Evolutionary conservation across 2,113 vertebrate species (phyloP), one percentile per base, ranked within the genome.

Genomic region (Chionomys nivalis): DNA sequence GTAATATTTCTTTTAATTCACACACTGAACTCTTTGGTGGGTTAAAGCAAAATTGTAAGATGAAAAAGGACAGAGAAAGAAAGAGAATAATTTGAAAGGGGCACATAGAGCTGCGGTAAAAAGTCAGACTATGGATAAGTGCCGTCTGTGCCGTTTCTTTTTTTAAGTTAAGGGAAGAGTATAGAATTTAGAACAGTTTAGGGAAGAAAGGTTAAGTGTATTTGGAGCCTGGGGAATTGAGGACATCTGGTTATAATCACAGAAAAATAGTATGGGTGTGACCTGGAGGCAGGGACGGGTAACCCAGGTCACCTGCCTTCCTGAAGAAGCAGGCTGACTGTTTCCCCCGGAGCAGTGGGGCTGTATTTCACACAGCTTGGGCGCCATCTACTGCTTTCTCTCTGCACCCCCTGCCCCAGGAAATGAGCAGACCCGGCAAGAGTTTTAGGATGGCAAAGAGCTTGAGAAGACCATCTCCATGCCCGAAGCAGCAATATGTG

Each of bases 1-100:
- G 44, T 91, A 97, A 91, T 97, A 94, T 91, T 97, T 96, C 93
- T 96, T 93, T 96, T 95, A 97, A 96, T 78, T 95, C 7, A 0
- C 70, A 92, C 49, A 90, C 52, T 95, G 55, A 95, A 94, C 93
- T 96, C 91, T 94, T 94, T 90, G 73, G 73, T 91, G 87, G 78
- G 39, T 87, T 76, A 70, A 96, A 92, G 65, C 79, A 90, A 91
- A 89, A 91, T 52, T 92, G 28, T 72, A 70, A 95, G 68, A 73
- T 91, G 92, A 55, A 93, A 96, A 95, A 90, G 85, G 73, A 94
- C 13, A 85, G 70, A 76, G 76, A 92, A 83, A 78, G 47, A 14
- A 90, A 97, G 28, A 42, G 79, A 55, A 21, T 36, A 90, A 90
- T 92, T 66, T 94, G 72, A 96, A 97, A 96, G 68, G 26, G 8